Evolutionary conservation across 2,113 vertebrate genomes (phyloP).

Genomic region (Oncorhynchus mykiss): DNA sequence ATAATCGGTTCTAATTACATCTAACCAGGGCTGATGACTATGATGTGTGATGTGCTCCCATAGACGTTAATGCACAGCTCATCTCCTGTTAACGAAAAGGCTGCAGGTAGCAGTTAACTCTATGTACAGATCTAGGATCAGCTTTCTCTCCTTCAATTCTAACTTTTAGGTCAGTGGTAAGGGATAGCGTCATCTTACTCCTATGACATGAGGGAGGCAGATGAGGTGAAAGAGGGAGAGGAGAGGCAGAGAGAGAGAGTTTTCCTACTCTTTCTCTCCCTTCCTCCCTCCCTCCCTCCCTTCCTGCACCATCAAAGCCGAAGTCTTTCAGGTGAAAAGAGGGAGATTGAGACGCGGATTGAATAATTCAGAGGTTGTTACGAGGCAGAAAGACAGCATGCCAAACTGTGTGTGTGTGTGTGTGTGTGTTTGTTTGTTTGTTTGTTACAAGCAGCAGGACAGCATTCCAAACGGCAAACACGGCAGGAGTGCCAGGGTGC

Average conservation of each 20-base stretch:
- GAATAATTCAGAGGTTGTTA: constrained; percentile 62
- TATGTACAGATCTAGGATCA: background rate
- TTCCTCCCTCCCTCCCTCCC: background rate
- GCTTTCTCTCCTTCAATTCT: too few relatives aligned
- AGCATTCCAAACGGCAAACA: too few relatives aligned
- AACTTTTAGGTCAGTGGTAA: too few relatives aligned
- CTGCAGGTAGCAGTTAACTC: background rate
- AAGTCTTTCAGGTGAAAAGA: constrained; percentile 47
- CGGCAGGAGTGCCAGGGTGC: too few relatives aligned
- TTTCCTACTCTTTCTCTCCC: background rate
- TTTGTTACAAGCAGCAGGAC: too few relatives aligned
- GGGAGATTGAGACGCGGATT: constrained; percentile 46
- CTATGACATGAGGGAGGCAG: background rate
- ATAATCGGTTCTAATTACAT: constrained; percentile 55
- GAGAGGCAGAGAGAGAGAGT: background rate
- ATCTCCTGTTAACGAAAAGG: background rate
- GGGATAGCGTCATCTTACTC: background rate
- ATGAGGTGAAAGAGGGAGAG: background rate
- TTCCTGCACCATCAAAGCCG: background rate
- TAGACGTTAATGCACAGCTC: constrained; percentile 34
- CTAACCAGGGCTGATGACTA: constrained; percentile 55
- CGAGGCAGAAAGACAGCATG: constrained; percentile 26
- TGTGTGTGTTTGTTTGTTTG: constrained; percentile 6
- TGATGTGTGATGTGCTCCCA: constrained; percentile 26
- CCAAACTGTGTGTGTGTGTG: constrained; percentile 25